Evolutionary conservation across 1,140 invertebrate species (phyloP), one percentile per base, ranked within the genome.

Genomic region (Calephelis virginiensis): DNA sequence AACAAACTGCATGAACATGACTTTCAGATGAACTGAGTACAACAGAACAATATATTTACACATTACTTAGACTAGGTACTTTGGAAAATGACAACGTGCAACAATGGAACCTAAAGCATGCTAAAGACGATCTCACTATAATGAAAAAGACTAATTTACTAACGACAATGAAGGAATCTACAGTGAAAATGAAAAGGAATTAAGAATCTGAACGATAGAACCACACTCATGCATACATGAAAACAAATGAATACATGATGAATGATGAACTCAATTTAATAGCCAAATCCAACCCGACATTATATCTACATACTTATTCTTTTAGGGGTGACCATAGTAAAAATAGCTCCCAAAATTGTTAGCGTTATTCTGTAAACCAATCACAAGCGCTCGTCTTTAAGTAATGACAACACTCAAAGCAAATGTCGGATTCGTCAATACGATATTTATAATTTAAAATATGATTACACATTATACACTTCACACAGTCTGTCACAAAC

Each of bases 191-290:
- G 50, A 77, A 74, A 69, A 65, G 56, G 68, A 69, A 76, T 37
- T 28, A 28, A 76, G 61, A 74, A 79, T 74, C 60, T 71, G 75
- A 75, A 80, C 77, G 73, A 75, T 78, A 79, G 75, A 90, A 90
- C 88, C 88, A 90, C 88, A 90, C 88, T 90, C 88, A 89, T 90
- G 88, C 88, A 90, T 82, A 83, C 80, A 83, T 83, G 77, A 80
- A 69, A 64, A 76, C 69, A 73, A 76, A 56, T 70, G 62, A 28
- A 62, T 37, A 61, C 66, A 68, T 71, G 66, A 70, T 65, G 65
- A 67, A 67, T 71, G 65, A 70, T 69, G 80, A 70, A 81, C 70
- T 77, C 78, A 72, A 81, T 77, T 74, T 74, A 81, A 71, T 73
- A 75, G 70, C 72, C 63, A 80, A 71, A 78, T 80, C 79, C 83